phyloP scores from a whole-genome alignment of 2,113 vertebrate genomes.

The Oryzias curvinotus region DNA sequence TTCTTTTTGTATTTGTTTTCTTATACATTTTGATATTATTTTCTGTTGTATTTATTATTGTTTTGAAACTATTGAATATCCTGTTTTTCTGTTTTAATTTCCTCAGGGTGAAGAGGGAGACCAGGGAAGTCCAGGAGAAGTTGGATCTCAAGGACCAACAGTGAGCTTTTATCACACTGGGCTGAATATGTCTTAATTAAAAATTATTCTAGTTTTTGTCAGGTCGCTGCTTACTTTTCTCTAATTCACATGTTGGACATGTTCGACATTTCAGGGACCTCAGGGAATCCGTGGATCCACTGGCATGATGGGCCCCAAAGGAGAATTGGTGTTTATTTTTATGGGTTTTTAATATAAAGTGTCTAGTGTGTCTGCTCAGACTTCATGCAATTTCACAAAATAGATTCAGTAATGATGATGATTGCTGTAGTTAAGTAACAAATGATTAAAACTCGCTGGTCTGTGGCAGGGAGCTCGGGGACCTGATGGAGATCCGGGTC shows the following conservation, averaged over 20 bases:
- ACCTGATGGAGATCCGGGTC: conserved; percentile 88
- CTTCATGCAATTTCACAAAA: neutral
- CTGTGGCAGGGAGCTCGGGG: conserved; percentile 85
- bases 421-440: conserved; percentile 3
- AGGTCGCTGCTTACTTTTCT: conserved; percentile 6
- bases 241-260: conserved; percentile 16
- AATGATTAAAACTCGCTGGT: neutral
- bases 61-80: neutral
- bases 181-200: neutral
- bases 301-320: conserved; percentile 88
- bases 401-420: neutral
- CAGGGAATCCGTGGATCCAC: conserved; percentile 88
- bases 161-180: conserved; percentile 75
- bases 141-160: conserved; percentile 87
- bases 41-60: neutral
- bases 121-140: conserved; percentile 86
- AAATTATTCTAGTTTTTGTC: neutral
- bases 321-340: conserved; percentile 82
- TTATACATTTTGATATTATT: neutral
- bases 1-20: neutral
- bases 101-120: conserved; percentile 93
- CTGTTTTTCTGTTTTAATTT: conserved; percentile 22
- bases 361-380: neutral
- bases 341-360: neutral
- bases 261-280: conserved; percentile 81